Conservation (phyloP, 2,797 vertebrate genomes). For the Mormyrops boulengeri region DNA sequence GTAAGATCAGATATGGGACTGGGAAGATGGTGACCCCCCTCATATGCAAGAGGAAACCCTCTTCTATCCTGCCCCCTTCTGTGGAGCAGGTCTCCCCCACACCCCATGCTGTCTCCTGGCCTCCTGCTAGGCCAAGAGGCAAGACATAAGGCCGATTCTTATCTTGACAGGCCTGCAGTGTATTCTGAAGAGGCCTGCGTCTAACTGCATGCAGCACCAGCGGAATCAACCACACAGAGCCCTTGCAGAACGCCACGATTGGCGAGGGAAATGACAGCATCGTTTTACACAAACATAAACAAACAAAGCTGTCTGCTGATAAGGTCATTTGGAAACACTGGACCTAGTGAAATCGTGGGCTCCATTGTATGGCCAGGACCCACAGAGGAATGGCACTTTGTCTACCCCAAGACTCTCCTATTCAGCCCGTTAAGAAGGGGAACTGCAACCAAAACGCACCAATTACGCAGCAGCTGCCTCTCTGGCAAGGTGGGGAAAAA, state of each 20-base stretch:
- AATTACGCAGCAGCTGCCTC: constrained; percentile 41
- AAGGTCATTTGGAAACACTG: constrained; percentile 31
- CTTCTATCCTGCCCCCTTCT: constrained; percentile 35
- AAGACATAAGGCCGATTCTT: constrained; percentile 56
- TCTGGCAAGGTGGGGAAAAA: constrained; percentile 35
- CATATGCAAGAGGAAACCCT: constrained; percentile 40
- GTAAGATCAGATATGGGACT: constrained; percentile 63
- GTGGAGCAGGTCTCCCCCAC: constrained; percentile 33
- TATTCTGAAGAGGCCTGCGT: constrained; percentile 40
- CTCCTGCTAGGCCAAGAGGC: constrained; percentile 35
- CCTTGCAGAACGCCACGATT: constrained; percentile 5
- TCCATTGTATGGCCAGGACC: constrained; percentile 38
- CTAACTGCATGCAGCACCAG: constrained; percentile 32
- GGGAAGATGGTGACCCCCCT: constrained; percentile 28
- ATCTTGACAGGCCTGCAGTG: constrained; percentile 25
- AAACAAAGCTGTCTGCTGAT: constrained; percentile 35
- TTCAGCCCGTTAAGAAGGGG: constrained; percentile 34
- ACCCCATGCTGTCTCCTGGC: constrained; percentile 33
- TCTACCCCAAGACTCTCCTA: constrained; percentile 29
- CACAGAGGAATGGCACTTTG: constrained; percentile 35
- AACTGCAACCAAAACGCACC: constrained; percentile 35
- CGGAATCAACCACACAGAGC: constrained; percentile 29
- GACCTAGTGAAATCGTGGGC: constrained; percentile 33
- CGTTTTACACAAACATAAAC: not conserved
- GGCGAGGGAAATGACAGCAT: not conserved